Evolutionary conservation across 2,888 invertebrate genomes (phyloP), one percentile per base, ranked within the genome.

Genomic region (Callimorpha dominula): DNA sequence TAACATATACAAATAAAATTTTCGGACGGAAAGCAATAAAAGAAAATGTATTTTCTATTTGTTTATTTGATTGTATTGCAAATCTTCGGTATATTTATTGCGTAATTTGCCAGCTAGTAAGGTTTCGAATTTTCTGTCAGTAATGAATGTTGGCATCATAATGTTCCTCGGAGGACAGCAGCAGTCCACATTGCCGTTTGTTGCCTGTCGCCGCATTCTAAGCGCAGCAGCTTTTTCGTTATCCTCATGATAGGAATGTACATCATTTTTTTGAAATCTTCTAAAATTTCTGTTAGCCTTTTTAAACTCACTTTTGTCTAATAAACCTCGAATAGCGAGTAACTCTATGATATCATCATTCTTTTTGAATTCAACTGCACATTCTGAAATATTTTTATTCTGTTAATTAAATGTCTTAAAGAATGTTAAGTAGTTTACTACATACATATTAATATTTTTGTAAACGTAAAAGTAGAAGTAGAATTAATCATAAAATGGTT

Each of bases 121-220:
- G 5, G 15, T 62, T 17, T 90, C 79, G 70, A 91, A 94, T 76
- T 86, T 86, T 4, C 78, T 87, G 0, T 91, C 81, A 2, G 93
- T 87, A 67, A 94, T 93, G 68, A 93, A 93, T 5, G 93, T 81
- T 0, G 94, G 93, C 86, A 92, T 86, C 82, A 89, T 81, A 0
- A 90, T 0, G 0, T 70, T 85, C 40, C 78, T 83, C 0, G 89
- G 87, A 1, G 92, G 89, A 64, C 92, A 93, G 73, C 92, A 92
- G 73, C 93, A 93, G 0, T 81, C 74, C 1, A 77, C 74, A 4
- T 76, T 78, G 0, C 57, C n/a, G n/a, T 67, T 46, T 0, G 64
- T 68, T n/a, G 71, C 72, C 12, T 80, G 78, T 17, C 79, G 76
- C 14, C 78, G 79, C 5, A 75, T 82, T 6, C 73, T 80, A 5